These are phyloP conservation scores for Lissonota sp. DNA, from an alignment of 2,888 invertebrate genomes.

Conservation along the genomic window DNA sequence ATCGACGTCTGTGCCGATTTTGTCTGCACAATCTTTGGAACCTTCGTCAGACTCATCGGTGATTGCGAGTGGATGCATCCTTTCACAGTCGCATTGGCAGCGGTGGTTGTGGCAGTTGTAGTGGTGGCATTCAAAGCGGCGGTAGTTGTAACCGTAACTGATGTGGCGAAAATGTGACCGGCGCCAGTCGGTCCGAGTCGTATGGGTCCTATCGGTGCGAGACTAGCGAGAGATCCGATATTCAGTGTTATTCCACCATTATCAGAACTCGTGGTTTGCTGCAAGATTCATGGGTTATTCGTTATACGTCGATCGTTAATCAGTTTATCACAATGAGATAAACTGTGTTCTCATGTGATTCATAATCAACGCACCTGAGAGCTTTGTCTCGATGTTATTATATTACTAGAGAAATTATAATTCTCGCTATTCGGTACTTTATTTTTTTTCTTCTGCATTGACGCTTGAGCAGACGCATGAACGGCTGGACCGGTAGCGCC, in stretches of 20 bases:
- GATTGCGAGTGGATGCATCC: conserved; percentile 36
- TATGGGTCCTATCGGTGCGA: conserved; percentile 82
- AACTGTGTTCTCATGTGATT: not conserved
- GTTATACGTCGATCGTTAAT: not conserved
- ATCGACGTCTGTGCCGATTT: conserved; percentile 67
- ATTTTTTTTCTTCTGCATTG: conserved; percentile 72
- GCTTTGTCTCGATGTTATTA: conserved; percentile 72
- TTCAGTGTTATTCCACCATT: conserved; percentile 82
- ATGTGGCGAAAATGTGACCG: conserved; percentile 53
- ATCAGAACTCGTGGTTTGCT: conserved; percentile 71
- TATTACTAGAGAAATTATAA: conserved; percentile 73
- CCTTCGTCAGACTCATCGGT: conserved; percentile 67
- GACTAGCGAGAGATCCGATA: conserved; percentile 82
- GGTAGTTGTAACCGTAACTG: conserved; percentile 35
- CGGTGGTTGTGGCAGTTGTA: not conserved
- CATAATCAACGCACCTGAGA: conserved; percentile 70
- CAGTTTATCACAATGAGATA: not conserved
- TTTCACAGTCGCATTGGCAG: conserved; percentile 8
- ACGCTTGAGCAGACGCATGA: conserved; percentile 59
- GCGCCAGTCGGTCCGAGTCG: conserved; percentile 76
- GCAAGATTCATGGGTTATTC: not conserved
- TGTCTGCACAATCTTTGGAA: conserved; percentile 72
- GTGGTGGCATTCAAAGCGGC: not conserved
- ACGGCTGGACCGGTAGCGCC: conserved; percentile 27
- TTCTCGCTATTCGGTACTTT: conserved; percentile 73